Conservation (phyloP, 2,888 invertebrate genomes). For the Leucophenga maculata region DNA sequence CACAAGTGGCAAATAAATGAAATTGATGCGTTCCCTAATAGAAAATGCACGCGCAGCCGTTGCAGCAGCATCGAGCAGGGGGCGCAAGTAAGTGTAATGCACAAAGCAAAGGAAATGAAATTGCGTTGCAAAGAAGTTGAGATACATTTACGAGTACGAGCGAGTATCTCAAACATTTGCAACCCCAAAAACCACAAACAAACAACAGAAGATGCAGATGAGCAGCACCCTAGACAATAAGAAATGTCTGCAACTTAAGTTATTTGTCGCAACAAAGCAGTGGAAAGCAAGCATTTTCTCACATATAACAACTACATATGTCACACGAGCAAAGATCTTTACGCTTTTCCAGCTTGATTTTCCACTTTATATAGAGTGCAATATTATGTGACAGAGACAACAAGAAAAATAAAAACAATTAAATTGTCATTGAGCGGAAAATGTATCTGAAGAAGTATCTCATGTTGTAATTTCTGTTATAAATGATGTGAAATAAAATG, state of each 20-base stretch:
- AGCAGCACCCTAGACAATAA: not conserved
- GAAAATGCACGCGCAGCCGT: conserved; percentile 35
- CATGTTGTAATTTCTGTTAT: conserved; percentile 11
- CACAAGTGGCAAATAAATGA: conserved; percentile 66
- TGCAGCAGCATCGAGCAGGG: not conserved
- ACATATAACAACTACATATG: not conserved
- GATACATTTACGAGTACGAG: not conserved
- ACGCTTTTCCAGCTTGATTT: conserved; percentile 15
- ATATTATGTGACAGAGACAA: not conserved
- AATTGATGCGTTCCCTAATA: conserved; percentile 54
- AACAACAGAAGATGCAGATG: not conserved
- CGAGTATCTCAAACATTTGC: not conserved
- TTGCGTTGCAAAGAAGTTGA: conserved; percentile 1
- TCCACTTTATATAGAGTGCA: not conserved
- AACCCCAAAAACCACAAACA: conserved; percentile 19
- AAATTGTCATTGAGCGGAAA: conserved; percentile 17
- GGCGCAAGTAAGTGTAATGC: not conserved
- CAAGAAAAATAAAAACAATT: conserved; percentile 11
- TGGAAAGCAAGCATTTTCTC: not conserved
- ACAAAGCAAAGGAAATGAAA: conserved; percentile 13
- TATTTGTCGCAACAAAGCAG: conserved; percentile 10
- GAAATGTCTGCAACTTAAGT: not conserved
- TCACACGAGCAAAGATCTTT: not conserved
- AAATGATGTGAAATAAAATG: conserved; percentile 16
- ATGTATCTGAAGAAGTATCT: not conserved